phyloP scores from a whole-genome alignment of 2,888 invertebrate species.

The Sarcophaga carnaria region DNA sequence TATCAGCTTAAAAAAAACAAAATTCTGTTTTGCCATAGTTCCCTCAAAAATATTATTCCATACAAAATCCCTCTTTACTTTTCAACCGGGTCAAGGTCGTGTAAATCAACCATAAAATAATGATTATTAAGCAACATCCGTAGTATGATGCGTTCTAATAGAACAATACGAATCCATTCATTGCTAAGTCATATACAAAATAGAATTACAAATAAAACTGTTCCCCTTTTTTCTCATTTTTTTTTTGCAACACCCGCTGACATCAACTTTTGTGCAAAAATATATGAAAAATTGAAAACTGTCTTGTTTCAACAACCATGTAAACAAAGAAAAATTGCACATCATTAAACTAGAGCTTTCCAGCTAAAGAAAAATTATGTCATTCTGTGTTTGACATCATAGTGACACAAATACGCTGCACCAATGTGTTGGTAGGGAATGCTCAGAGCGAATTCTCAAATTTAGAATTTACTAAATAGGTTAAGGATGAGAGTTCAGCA shows the following conservation, averaged over 20 bases:
- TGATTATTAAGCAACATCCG: not conserved
- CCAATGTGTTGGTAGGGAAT: conserved; percentile 28
- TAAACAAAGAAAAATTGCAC: conserved; percentile 33
- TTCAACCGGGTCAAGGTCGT: conserved; percentile 34
- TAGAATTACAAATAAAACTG: conserved; percentile 15
- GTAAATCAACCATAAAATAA: conserved; percentile 43
- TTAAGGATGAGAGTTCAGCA: too few species aligned
- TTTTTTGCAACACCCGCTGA: conserved; percentile 34
- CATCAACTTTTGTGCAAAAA: conserved; percentile 49
- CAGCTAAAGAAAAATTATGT: conserved; percentile 56
- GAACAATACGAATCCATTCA: not conserved
- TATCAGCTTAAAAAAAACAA: too few species aligned
- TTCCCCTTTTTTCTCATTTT: not conserved
- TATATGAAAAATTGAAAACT: conserved; percentile 2
- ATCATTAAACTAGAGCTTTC: conserved; percentile 23
- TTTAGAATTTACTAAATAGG: not conserved
- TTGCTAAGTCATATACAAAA: not conserved
- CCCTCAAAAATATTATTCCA: too few species aligned
- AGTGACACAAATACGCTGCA: not conserved
- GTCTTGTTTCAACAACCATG: conserved; percentile 2
- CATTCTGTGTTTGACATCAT: conserved; percentile 59
- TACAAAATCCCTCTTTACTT: too few species aligned
- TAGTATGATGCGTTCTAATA: conserved; percentile 6
- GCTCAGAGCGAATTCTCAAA: not conserved
- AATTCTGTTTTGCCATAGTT: too few species aligned